phyloP scores from a whole-genome alignment of 2,797 vertebrate genomes.

The Pagetopsis macropterus region DNA sequence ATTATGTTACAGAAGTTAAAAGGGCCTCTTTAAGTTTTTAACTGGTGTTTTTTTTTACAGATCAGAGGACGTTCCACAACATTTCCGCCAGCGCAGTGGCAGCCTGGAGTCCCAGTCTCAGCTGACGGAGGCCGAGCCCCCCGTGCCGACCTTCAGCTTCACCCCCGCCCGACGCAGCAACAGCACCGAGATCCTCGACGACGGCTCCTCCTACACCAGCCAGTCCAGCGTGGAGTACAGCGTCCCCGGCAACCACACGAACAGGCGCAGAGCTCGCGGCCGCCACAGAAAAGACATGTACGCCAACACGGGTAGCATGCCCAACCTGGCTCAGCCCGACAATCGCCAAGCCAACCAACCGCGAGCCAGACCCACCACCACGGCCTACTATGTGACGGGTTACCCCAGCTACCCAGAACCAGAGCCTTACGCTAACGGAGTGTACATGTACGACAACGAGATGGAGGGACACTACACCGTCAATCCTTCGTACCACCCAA shows the following conservation, averaged over 20 bases:
- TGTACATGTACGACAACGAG: conserved; percentile 90
- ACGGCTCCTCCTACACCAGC: conserved; percentile 96
- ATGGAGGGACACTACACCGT: conserved; percentile 93
- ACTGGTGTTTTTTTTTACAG: conserved; percentile 65
- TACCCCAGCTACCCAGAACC: conserved; percentile 84
- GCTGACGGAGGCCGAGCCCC: conserved; percentile 78
- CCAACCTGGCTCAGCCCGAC: conserved; percentile 92
- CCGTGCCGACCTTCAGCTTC: conserved; percentile 79
- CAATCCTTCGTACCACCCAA: conserved; percentile 86
- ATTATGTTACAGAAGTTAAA: no score
- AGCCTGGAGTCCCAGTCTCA: conserved; percentile 95
- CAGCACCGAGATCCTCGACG: conserved; percentile 95
- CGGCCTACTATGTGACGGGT: conserved; percentile 89
- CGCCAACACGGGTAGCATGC: conserved; percentile 94
- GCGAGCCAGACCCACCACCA: conserved; percentile 83
- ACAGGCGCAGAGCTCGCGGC: conserved; percentile 85
- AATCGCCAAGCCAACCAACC: conserved; percentile 80
- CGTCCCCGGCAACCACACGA: conserved; percentile 78
- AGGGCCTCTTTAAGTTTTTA: not conserved
- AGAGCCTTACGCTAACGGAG: conserved; percentile 84
- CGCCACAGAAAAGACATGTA: conserved; percentile 87
- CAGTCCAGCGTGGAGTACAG: conserved; percentile 94
- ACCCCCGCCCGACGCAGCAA: conserved; percentile 88
- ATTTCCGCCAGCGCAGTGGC: conserved; percentile 92
- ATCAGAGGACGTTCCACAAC: conserved; percentile 84